Evolutionary conservation across 2,113 vertebrate species (phyloP).

Genomic region (Muscicapa adusta): DNA sequence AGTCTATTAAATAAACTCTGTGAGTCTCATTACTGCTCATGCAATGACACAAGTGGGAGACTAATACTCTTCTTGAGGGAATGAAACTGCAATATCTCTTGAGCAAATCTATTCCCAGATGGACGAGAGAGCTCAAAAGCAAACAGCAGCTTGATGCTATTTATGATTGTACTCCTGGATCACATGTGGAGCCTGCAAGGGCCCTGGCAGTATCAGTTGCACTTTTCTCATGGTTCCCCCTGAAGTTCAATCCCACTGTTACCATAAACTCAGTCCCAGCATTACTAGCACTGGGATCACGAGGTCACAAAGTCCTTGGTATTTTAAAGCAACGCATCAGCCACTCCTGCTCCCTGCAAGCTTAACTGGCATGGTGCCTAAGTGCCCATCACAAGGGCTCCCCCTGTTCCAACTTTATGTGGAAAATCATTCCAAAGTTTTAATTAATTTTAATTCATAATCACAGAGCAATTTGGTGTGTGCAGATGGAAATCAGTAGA

Average conservation of each 20-base stretch:
- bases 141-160: not conserved
- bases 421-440: not conserved
- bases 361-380: not conserved
- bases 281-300: not conserved
- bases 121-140: not conserved
- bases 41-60: not conserved
- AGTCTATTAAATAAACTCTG: rapidly evolving
- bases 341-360: not conserved
- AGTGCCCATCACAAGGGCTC: not conserved
- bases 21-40: not conserved
- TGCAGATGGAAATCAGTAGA: constrained; percentile 29
- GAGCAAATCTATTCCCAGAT: constrained; percentile 6
- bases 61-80: not conserved
- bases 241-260: not conserved
- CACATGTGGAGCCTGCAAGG: not conserved
- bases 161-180: not conserved
- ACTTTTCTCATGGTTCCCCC: not conserved
- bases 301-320: not conserved
- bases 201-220: not conserved
- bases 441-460: constrained; percentile 32
- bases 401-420: not conserved
- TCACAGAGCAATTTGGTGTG: not conserved
- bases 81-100: not conserved
- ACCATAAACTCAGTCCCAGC: not conserved
- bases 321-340: not conserved